These are phyloP conservation scores for Isaurus tuberculatus DNA, from an alignment of 92 coral and sea anemone species.

Conservation along the genomic window DNA sequence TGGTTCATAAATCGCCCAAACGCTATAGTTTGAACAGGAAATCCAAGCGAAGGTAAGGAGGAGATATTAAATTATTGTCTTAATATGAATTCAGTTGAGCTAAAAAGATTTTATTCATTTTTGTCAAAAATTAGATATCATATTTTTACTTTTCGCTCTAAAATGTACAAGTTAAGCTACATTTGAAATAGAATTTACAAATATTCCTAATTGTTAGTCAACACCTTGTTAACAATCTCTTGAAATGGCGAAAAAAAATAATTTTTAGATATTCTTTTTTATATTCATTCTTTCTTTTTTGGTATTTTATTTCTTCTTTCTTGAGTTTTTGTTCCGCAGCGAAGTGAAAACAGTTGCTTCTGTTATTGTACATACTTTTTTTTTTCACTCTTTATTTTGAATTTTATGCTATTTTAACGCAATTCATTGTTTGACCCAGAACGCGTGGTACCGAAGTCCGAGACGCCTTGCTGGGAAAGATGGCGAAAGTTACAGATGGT, in stretches of 20 bases:
- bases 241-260: too few relatives aligned
- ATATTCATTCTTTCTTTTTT: too few relatives aligned
- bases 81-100: not conserved
- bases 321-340: too few relatives aligned
- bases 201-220: too few relatives aligned
- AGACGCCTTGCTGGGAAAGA: conserved; percentile 4
- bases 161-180: too few relatives aligned
- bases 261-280: too few relatives aligned
- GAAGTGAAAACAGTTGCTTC: too few relatives aligned
- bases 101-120: not conserved
- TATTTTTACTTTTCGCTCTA: not conserved
- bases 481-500: not conserved
- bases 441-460: conserved; percentile 21
- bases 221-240: too few relatives aligned
- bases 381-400: not conserved
- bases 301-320: too few relatives aligned
- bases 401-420: not conserved
- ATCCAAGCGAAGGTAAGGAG: conserved; percentile 23
- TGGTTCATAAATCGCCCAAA: conserved; percentile 37
- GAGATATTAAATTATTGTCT: not conserved
- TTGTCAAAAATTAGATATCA: not conserved
- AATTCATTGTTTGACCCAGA: not conserved
- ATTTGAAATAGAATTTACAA: too few relatives aligned
- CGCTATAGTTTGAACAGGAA: conserved; percentile 50
- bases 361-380: too few relatives aligned